Base-by-base conservation (phyloP, 2,888 invertebrate genomes). In the Zygothrica quintamaculata region DNA sequence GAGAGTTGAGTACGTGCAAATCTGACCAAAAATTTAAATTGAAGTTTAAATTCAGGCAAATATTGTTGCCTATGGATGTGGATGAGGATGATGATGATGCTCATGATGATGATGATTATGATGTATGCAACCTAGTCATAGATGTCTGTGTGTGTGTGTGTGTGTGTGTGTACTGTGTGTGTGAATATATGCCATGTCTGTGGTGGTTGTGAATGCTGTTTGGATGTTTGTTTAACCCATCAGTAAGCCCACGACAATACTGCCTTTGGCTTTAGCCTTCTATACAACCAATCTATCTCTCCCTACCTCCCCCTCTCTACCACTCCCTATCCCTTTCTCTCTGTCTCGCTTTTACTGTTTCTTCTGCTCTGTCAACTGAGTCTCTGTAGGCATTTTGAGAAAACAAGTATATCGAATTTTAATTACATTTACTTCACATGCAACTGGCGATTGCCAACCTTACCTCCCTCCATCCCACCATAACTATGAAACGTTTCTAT, bases 391-490 rank as follows among this genome's bases (percentile, higher is more conserved):
- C 67, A 67, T 67, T 86, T 79, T 69, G 75, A 74, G 72, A 85
- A 87, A 84, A 87, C 84, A 84, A 84, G 87, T 84, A 87, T 84
- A 84, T 84, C 86, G 84, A 87, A 85, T 84, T 84, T 84, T 84
- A 84, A 84, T 84, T 87, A 87, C 84, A 84, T 87, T 87, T 84
- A 73, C 84, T 71, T 86, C 77, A 52, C 65, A 66, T 61, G 77
- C 60, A 39, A 52, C 68, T 59, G 58, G 47, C 52, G 11, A 50
- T 12, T 43, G n/a, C 29, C 25, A 4, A 3, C 36, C 18, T 5
- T 5, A 22, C 2, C 18, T 2, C 18, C 18, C n/a, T n/a, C n/a
- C n/a, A n/a, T n/a, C n/a, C n/a, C n/a, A n/a, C n/a, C n/a, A n/a
- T n/a, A n/a, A n/a, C n/a, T n/a, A n/a, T n/a, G n/a, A n/a, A n/a